These are phyloP conservation scores for Parnassius smintheus DNA, from an alignment of 2,888 invertebrate species.

Conservation along the genomic window DNA sequence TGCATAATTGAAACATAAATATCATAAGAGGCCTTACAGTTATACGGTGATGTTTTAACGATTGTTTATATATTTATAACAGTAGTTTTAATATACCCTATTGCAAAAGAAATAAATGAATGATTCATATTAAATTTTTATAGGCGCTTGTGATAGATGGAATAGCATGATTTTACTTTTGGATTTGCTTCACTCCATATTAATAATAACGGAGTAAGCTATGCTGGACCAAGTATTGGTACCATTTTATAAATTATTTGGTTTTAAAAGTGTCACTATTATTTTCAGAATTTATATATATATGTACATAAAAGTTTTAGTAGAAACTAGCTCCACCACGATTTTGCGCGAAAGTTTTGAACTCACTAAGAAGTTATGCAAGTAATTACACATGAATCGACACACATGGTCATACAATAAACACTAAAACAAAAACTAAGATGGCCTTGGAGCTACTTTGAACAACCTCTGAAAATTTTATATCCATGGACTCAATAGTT, in stretches of 20 bases:
- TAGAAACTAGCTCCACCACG: background rate
- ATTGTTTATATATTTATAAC: slow-evolving; percentile 11
- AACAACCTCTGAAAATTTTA: no score
- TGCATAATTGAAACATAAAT: background rate
- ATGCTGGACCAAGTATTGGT: slow-evolving; percentile 14
- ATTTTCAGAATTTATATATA: background rate
- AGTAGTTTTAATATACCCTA: background rate
- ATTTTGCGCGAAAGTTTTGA: no score
- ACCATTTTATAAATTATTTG: slow-evolving; percentile 10
- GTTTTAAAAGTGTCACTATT: slow-evolving; percentile 13
- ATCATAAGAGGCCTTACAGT: slow-evolving; percentile 5
- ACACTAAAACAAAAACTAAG: no score
- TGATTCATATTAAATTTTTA: no score
- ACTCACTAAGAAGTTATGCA: no score
- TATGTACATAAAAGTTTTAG: slow-evolving; percentile 1
- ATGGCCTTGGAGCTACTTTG: no score
- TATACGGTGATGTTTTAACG: background rate
- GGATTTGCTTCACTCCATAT: background rate
- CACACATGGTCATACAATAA: no score
- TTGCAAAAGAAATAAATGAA: background rate
- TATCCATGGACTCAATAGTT: no score
- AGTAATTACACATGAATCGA: no score
- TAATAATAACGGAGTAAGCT: background rate
- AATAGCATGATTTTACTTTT: no score
- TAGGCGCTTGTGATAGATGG: no score